A percentile compares a stretch with the other conserved stretches of the same genome.
These are phyloP conservation scores for Benitochromis conjunctus DNA, from an alignment of 2,113 vertebrate genomes.

Conservation along the genomic window DNA sequence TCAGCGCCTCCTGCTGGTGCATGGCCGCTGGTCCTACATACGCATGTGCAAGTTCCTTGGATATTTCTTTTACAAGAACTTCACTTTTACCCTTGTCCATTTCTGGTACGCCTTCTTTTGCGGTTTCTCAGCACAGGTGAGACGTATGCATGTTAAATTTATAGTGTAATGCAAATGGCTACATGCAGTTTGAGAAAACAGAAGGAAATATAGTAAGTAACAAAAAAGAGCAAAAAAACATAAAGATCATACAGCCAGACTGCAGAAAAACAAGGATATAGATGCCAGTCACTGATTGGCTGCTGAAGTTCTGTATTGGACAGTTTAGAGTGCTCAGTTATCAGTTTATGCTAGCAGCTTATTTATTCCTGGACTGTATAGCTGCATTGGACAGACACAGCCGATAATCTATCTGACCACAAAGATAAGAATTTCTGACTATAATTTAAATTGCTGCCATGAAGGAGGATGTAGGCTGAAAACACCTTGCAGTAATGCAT, in stretches of 20 bases:
- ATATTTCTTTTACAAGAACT: constrained; percentile 99
- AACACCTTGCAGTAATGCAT: neutral
- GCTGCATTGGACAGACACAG: neutral
- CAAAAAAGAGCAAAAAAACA: neutral
- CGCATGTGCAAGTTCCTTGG: constrained; percentile 96
- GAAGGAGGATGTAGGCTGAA: neutral
- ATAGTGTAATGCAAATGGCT: neutral
- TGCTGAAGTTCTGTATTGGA: neutral
- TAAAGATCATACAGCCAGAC: neutral
- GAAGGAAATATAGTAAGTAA: neutral
- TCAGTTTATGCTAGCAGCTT: neutral
- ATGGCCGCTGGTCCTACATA: constrained; percentile 93
- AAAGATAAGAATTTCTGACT: neutral
- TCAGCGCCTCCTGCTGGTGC: constrained; percentile 90
- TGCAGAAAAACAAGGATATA: neutral
- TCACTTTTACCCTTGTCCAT: constrained; percentile 91
- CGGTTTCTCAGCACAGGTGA: constrained; percentile 95
- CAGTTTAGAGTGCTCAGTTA: neutral
- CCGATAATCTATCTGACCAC: neutral
- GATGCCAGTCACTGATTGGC: neutral
- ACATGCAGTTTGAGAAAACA: neutral
- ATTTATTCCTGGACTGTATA: neutral
- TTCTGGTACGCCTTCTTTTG: constrained; percentile 97
- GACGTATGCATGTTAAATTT: neutral
- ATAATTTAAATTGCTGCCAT: neutral